These are phyloP conservation scores for Meganola albula DNA, from an alignment of 2,888 invertebrate species.

Conservation along the genomic window DNA sequence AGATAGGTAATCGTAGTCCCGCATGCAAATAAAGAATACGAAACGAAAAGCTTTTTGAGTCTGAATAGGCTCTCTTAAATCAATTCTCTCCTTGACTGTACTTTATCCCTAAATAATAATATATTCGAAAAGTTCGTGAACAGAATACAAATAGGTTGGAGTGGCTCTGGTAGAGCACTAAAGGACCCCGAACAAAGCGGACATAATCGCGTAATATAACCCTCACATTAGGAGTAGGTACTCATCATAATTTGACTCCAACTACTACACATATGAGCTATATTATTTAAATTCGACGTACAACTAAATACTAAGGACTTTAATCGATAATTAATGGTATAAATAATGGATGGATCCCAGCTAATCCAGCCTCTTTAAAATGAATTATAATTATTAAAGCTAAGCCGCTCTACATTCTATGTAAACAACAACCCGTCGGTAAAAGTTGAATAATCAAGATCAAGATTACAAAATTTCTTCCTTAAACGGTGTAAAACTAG, in stretches of 20 bases:
- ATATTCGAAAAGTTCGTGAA: conserved; percentile 70
- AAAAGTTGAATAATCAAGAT: conserved; percentile 27
- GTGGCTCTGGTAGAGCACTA: conserved; percentile 52
- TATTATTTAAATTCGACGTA: too few relatives aligned
- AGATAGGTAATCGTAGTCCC: too few relatives aligned
- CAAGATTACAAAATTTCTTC: conserved; percentile 31
- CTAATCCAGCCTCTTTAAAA: conserved; percentile 27
- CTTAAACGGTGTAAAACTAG: conserved; percentile 45
- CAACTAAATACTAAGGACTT: too few relatives aligned
- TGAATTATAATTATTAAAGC: conserved; percentile 32
- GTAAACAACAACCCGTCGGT: conserved; percentile 13
- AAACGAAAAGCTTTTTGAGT: conserved; percentile 51
- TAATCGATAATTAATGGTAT: too few relatives aligned
- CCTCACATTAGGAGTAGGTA: conserved; percentile 34
- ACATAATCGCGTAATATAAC: conserved; percentile 43
- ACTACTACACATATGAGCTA: too few relatives aligned
- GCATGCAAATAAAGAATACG: too few relatives aligned
- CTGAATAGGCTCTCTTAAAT: conserved; percentile 63
- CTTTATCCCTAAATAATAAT: conserved; percentile 60
- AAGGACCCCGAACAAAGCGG: conserved; percentile 57
- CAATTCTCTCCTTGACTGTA: conserved; percentile 61
- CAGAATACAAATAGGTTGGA: conserved; percentile 67
- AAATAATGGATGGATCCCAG: conserved; percentile 23
- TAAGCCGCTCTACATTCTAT: conserved; percentile 30
- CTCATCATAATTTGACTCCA: conserved; percentile 31